Evolutionary conservation across 2,888 invertebrate species (phyloP).

Genomic region (Mythimna ferrago): DNA sequence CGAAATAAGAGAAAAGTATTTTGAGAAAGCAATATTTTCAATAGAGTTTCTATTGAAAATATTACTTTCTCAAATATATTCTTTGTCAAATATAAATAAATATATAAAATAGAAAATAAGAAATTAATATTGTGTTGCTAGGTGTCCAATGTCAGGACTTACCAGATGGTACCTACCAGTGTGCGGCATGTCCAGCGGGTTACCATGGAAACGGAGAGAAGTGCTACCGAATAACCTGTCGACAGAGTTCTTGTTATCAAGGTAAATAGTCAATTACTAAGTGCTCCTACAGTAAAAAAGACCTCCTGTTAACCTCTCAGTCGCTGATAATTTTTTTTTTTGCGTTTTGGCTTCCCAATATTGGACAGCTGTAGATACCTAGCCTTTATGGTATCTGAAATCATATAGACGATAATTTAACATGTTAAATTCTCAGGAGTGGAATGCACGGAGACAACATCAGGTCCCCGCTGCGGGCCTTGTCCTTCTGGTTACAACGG

Average conservation of each 20-base stretch:
- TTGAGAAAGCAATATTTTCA: not conserved
- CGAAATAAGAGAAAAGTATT: no score
- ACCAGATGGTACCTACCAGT: conserved; percentile 91
- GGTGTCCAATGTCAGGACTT: conserved; percentile 82
- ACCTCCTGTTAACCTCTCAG: no score
- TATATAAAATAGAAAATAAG: not conserved
- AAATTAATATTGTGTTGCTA: conserved; percentile 40
- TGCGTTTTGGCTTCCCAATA: not conserved
- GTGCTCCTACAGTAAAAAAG: not conserved
- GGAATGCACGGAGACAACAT: conserved; percentile 92
- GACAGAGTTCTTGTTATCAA: conserved; percentile 76
- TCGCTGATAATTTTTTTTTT: not conserved
- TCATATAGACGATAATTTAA: not conserved
- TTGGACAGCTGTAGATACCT: not conserved
- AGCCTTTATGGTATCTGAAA: not conserved
- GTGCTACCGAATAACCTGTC: conserved; percentile 89
- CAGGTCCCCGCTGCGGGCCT: conserved; percentile 94
- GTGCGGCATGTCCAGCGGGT: conserved; percentile 96
- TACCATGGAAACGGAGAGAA: conserved; percentile 93
- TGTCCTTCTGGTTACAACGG: conserved; percentile 94
- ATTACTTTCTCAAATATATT: no score
- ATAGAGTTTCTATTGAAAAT: no score
- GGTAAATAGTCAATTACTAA: conserved; percentile 62
- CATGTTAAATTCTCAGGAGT: conserved; percentile 87
- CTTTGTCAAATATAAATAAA: not conserved